A percentile compares a stretch with the other conserved stretches of the same genome.
Conservation (phyloP, 2,797 vertebrate species). For the Tauraco hartlaubi region DNA sequence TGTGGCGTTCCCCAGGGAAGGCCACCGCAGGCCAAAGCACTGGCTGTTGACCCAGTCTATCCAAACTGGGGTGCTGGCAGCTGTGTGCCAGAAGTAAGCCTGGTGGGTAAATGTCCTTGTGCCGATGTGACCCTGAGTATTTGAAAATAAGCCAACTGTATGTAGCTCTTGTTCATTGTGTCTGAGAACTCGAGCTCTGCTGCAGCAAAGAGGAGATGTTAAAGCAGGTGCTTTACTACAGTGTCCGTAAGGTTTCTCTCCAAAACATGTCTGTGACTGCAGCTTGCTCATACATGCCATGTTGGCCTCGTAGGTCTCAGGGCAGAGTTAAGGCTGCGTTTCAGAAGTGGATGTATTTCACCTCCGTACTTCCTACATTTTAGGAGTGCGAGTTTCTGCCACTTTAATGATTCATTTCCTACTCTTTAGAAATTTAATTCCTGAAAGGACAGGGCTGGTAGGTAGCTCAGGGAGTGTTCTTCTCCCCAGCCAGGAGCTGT, state of each 20-base stretch:
- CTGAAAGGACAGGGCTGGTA: not conserved
- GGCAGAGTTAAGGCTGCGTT: not conserved
- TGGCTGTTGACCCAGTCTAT: not conserved
- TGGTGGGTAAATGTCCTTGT: rapidly evolving
- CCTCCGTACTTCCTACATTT: not conserved
- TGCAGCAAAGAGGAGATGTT: not conserved
- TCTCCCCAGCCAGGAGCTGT: not conserved
- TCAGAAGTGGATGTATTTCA: not conserved
- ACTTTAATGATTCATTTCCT: not conserved
- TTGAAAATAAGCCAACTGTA: not conserved
- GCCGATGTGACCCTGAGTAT: rapidly evolving
- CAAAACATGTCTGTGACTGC: not conserved
- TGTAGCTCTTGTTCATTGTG: not conserved
- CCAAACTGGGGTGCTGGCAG: not conserved
- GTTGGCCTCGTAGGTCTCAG: not conserved
- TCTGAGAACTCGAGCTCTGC: not conserved
- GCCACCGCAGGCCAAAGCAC: not conserved
- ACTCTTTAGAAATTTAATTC: not conserved
- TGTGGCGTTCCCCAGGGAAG: not conserved
- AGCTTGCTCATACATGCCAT: not conserved
- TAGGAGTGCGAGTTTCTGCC: not conserved
- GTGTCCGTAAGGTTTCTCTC: not conserved
- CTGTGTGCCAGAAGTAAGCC: not conserved
- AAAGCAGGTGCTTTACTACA: not conserved
- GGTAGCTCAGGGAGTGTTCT: not conserved